Evolutionary conservation across 1,140 invertebrate genomes (phyloP).

Genomic region (Pygmarrhopalites habei): DNA sequence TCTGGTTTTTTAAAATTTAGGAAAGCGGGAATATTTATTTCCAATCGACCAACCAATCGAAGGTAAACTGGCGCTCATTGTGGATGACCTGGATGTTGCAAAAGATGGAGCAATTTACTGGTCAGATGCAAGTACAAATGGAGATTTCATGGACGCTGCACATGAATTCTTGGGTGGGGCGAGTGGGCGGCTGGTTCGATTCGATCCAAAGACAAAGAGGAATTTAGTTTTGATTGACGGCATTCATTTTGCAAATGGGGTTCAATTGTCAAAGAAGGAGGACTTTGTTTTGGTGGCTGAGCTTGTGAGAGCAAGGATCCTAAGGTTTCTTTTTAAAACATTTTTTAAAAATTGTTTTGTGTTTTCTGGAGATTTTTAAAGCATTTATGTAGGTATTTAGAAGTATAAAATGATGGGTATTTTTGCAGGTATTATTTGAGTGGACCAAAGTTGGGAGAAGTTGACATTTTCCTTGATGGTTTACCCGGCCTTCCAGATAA

Average conservation of each 20-base stretch:
- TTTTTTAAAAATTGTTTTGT: too few species aligned
- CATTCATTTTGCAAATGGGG: constrained; percentile 48
- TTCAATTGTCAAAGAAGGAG: constrained; percentile 46
- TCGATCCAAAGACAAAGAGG: constrained; percentile 43
- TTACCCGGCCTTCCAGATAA: constrained; percentile 50
- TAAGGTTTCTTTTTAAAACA: constrained; percentile 44
- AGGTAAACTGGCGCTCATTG: constrained; percentile 41
- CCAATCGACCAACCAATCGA: too few species aligned
- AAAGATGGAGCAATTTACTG: constrained; percentile 46
- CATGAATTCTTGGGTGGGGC: constrained; percentile 43
- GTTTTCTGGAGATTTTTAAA: too few species aligned
- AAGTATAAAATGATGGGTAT: too few species aligned
- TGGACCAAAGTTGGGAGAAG: constrained; percentile 43
- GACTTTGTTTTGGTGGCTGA: constrained; percentile 46
- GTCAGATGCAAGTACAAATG: constrained; percentile 44
- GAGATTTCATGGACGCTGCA: constrained; percentile 42
- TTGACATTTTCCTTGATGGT: constrained; percentile 45
- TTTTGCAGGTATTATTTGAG: constrained; percentile 44
- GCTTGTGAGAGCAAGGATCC: constrained; percentile 42
- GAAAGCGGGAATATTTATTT: too few species aligned
- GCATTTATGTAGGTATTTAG: too few species aligned
- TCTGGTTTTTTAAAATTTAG: too few species aligned
- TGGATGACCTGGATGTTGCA: constrained; percentile 47
- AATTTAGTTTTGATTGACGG: constrained; percentile 43
- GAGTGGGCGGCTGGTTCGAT: constrained; percentile 46